Percentiles rank a stretch among this genome's conserved stretches.
Conservation (phyloP, 2,797 vertebrate species). For the Brachyrhaphis roseni region DNA sequence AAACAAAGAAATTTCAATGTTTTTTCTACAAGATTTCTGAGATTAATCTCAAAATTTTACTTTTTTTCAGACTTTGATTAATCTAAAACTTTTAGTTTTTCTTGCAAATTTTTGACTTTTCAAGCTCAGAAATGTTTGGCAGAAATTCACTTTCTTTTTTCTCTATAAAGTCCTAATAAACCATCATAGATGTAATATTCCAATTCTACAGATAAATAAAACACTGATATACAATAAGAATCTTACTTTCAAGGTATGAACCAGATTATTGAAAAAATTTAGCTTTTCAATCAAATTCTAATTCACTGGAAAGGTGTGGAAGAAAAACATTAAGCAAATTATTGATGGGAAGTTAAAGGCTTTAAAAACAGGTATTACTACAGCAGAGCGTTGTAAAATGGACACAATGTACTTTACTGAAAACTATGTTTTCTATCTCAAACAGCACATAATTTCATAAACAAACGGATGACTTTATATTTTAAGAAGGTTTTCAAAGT, state of each 20-base stretch:
- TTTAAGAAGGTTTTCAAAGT: background rate
- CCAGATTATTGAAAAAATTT: background rate
- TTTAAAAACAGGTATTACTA: background rate
- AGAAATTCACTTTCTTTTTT: no score
- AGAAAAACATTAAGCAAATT: background rate
- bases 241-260: background rate
- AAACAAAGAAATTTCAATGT: no score
- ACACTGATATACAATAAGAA: background rate
- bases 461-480: background rate
- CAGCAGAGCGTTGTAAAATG: background rate
- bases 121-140: no score
- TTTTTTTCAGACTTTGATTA: no score
- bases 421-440: slow-evolving; percentile 3
- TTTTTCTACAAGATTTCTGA: no score
- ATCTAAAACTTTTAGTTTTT: no score
- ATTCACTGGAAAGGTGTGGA: background rate
- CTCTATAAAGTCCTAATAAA: no score
- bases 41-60: no score
- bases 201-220: background rate
- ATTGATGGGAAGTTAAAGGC: background rate
- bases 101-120: no score
- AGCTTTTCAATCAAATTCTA: background rate
- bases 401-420: slow-evolving; percentile 45
- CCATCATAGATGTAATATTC: background rate
- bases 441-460: background rate